phyloP scores from a whole-genome alignment of 2,113 vertebrate genomes.

The Rynchops niger region DNA sequence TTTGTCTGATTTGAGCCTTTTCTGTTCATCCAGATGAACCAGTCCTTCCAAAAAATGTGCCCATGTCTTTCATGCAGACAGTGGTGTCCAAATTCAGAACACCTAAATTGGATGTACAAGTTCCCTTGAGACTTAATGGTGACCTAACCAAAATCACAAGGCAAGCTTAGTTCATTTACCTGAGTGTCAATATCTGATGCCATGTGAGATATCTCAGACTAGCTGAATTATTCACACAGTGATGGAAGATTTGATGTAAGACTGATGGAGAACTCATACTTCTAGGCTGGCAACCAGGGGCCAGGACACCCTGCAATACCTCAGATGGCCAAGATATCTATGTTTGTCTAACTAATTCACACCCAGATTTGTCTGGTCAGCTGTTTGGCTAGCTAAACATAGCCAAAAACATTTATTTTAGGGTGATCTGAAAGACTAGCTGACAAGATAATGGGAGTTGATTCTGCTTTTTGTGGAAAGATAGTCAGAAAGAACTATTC shows the following conservation, averaged over 20 bases:
- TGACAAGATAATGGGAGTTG: not conserved
- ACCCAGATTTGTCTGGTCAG: not conserved
- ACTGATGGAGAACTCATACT: not conserved
- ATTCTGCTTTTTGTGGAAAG: not conserved
- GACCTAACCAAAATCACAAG: not conserved
- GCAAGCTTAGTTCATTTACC: rapidly evolving
- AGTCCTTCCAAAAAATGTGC: not conserved
- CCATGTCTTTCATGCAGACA: not conserved
- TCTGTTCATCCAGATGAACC: not conserved
- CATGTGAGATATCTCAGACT: not conserved
- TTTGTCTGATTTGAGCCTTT: not conserved
- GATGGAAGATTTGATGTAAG: not conserved
- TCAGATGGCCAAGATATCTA: not conserved
- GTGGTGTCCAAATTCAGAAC: not conserved
- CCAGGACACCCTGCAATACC: not conserved
- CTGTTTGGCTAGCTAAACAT: not conserved
- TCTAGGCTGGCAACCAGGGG: rapidly evolving
- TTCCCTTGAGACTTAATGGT: not conserved
- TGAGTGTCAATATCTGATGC: not conserved
- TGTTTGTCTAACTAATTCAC: not conserved
- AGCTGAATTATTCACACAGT: not conserved
- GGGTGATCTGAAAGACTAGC: not conserved
- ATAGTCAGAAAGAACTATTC: not conserved
- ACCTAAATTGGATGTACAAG: not conserved
- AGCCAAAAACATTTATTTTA: not conserved